Evolutionary conservation across 2,888 invertebrate genomes (phyloP), one percentile per base, ranked within the genome.

Genomic region (Oegoconia quadripuncta): DNA sequence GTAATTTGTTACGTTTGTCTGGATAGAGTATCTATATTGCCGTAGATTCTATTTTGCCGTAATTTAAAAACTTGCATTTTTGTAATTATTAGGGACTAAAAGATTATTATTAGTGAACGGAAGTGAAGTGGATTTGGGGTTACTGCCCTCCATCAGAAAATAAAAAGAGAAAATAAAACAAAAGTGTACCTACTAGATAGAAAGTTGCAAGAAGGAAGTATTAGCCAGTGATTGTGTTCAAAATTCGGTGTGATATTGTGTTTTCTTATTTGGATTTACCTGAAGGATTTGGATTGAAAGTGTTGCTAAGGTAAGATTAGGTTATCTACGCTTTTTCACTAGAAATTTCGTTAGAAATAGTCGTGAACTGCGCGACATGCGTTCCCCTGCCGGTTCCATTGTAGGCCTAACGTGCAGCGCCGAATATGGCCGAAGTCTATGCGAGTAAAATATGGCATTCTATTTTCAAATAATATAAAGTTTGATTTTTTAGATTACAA

Each of bases 211-310:
- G 47, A 48, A n/a, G n/a, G n/a, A n/a, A n/a, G n/a, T n/a, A n/a
- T n/a, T n/a, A n/a, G 48, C 14, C 32, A 49, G 48, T 67, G 64
- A 49, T 55, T 48, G 59, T 59, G 34, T 42, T 48, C 51, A 48
- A 62, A 60, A 68, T 56, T 65, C 54, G 35, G 70, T 69, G 66
- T 55, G 50, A 59, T 52, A 52, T 56, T 55, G 67, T 63, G 69
- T 53, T 59, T 50, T 49, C 55, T 48, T 45, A 46, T 55, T 76
- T 80, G 83, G 80, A 83, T 83, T 80, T 73, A 49, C 52, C 55
- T 50, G 55, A 57, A 69, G 64, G 56, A 73, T 63, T 67, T 68
- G 74, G 68, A 77, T 69, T 75, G 52, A 57, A 53, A 45, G 69
- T 66, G 75, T 50, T 59, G 44, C 55, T 65, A 69, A 86, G 86